Base-by-base conservation (phyloP, 2,113 vertebrate genomes). In the Protomyctophum bolini region DNA sequence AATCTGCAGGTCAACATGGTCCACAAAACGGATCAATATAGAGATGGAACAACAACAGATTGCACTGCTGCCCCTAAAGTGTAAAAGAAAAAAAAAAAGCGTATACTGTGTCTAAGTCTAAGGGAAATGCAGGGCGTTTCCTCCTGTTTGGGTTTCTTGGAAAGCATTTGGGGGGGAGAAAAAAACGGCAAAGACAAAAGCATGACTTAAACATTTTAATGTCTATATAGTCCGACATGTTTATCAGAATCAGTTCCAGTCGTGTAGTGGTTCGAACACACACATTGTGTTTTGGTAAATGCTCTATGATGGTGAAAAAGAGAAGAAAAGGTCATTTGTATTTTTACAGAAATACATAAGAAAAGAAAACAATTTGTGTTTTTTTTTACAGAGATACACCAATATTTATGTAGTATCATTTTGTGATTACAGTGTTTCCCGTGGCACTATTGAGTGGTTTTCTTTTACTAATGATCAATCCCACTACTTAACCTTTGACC, bases 11-110 rank as follows among this genome's bases (percentile, higher is more conserved):
- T 72, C 76, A 12, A n/a, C 68, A 72, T 63, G 64, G 74, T 68
- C 45, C 62, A 70, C 63, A 81, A 76, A 60, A 51, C n/a, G 33
- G 71, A 87, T 88, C 83, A 81, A 87, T 86, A 84, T 6, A 49
- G 47, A 75, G 74, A 67, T 21, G 5, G n/a, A 54, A 69, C 54
- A 75, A 72, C 61, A 70, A 63, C 54, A 72, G 48, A 72, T 51
- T 0, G 4, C 58, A 79, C 58, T 45, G 58, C 21, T 21, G n/a
- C 21, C 21, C 21, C 21, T 41, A 41, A 41, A 41, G 33, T 41
- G 33, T 41, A 41, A 41, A 41, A 41, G 33, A n/a, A n/a, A n/a
- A n/a, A n/a, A n/a, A 41, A 41, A 41, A 41, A 41, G 33, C 33
- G 33, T 41, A 41, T 21, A 21, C 2, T 21, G 2, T 21, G 21